Conservation (phyloP, 2,888 invertebrate species). For the Caenorhabditis auriculariae region DNA sequence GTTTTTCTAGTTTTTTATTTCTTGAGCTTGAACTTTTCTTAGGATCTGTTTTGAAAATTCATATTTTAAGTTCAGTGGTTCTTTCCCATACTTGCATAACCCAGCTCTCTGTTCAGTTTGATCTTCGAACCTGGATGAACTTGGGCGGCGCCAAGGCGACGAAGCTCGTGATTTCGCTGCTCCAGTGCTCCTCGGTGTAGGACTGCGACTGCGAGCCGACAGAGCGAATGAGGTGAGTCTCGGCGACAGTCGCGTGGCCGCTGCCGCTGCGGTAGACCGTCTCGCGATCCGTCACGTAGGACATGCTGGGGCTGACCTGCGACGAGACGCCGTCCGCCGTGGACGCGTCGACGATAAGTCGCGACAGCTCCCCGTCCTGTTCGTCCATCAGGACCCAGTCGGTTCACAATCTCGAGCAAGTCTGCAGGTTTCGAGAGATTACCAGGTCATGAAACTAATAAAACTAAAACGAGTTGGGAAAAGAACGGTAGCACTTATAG, state of each 20-base stretch:
- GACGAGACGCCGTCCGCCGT: constrained; percentile 19
- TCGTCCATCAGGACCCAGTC: too few species aligned
- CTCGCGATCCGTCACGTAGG: constrained; percentile 50
- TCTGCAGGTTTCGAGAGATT: too few species aligned
- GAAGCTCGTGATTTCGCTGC: constrained; percentile 61
- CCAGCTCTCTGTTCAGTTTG: too few species aligned
- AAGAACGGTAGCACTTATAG: too few species aligned
- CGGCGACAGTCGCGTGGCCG: constrained; percentile 44
- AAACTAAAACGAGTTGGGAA: too few species aligned
- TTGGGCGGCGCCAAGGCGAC: constrained; percentile 60
- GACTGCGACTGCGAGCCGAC: constrained; percentile 44
- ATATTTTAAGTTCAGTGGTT: too few species aligned
- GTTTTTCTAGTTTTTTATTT: too few species aligned
- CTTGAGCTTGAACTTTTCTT: too few species aligned
- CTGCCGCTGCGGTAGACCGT: constrained; percentile 41
- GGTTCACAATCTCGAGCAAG: too few species aligned
- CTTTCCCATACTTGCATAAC: not conserved
- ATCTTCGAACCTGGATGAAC: constrained; percentile 46
- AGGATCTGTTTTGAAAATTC: too few species aligned
- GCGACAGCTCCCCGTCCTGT: too few species aligned
- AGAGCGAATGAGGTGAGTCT: constrained; percentile 42
- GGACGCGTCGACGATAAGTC: constrained; percentile 16
- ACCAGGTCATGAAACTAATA: too few species aligned
- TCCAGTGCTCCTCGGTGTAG: constrained; percentile 60
- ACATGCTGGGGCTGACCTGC: constrained; percentile 26